Base-by-base conservation (phyloP, 2,888 invertebrate genomes). In the Heliconius sara region DNA sequence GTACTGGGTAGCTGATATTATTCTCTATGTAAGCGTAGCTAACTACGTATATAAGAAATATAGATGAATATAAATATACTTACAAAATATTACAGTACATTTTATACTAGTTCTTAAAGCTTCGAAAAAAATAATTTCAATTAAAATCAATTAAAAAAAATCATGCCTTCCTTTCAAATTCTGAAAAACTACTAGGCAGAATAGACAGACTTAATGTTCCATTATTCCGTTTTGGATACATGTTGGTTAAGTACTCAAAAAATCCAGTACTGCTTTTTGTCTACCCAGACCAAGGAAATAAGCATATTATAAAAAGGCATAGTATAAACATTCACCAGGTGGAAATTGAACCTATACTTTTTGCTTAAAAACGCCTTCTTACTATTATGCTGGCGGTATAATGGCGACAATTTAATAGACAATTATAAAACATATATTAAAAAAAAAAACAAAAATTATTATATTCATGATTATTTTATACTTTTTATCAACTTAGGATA, bases 401-500 rank as follows among this genome's bases (percentile, higher is more conserved):
- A 39, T 39, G 47, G n/a, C 60, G 10, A 25, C 13, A 65, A 16
- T 27, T 65, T 65, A 27, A 12, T 25, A 65, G 0, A 65, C 1
- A 16, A 19, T 65, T 13, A 65, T 65, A 6, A 27, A 25, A 65
- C 6, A 27, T 16, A 12, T 7, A 12, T 16, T 16, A 4, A 27
- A 27, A 16, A 2, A 27, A 13, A 27, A 30, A 16, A 1, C 27
- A 19, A 27, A 7, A 27, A 16, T 7, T 7, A 16, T 27, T 27
- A 16, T 65, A 19, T 27, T 65, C 27, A 25, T 65, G 7, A 27
- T 7, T 70, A 47, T 68, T 68, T n/a, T 43, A 6, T n/a, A 13
- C 25, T 27, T 70, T 70, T 47, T 3, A n/a, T 25, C 25, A 43
- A 73, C 73, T 27, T 52, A 86, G 86, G 87, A 87, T 80, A 80